phyloP scores from a whole-genome alignment of 2,113 vertebrate species.

The Pungitius pungitius region DNA sequence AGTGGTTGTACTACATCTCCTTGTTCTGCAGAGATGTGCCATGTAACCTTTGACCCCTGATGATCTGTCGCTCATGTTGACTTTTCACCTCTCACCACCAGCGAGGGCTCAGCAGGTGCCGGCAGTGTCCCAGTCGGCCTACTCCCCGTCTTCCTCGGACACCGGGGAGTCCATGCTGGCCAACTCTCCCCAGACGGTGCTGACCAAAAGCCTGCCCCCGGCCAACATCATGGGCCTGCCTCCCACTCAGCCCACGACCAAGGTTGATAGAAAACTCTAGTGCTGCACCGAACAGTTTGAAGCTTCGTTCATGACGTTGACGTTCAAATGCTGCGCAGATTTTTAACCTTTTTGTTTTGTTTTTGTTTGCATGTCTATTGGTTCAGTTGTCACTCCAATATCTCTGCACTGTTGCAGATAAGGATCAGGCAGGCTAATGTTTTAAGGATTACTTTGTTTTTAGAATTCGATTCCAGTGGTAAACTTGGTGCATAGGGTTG shows the following conservation, averaged over 20 bases:
- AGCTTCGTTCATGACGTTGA: background rate
- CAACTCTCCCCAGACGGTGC: constrained; percentile 86
- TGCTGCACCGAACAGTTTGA: background rate
- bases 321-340: background rate
- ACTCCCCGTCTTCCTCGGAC: constrained; percentile 85
- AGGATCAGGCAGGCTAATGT: too few species aligned
- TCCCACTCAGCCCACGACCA: constrained; percentile 84
- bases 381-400: background rate
- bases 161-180: constrained; percentile 87
- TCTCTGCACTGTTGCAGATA: background rate
- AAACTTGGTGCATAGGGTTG: too few species aligned
- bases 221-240: constrained; percentile 75
- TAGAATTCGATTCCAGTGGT: too few species aligned
- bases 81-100: constrained; percentile 45
- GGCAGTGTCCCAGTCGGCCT: constrained; percentile 88
- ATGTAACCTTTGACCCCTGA: background rate
- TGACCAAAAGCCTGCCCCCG: constrained; percentile 85
- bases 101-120: constrained; percentile 89
- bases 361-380: background rate
- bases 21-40: background rate
- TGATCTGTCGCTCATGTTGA: background rate
- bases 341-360: background rate
- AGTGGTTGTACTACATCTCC: background rate
- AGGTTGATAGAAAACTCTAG: constrained; percentile 41
- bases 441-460: too few species aligned